Percentiles rank a stretch among this genome's conserved stretches.
These are phyloP conservation scores for Oreochromis mossambicus DNA, from an alignment of 2,797 vertebrate genomes.

Conservation along the genomic window DNA sequence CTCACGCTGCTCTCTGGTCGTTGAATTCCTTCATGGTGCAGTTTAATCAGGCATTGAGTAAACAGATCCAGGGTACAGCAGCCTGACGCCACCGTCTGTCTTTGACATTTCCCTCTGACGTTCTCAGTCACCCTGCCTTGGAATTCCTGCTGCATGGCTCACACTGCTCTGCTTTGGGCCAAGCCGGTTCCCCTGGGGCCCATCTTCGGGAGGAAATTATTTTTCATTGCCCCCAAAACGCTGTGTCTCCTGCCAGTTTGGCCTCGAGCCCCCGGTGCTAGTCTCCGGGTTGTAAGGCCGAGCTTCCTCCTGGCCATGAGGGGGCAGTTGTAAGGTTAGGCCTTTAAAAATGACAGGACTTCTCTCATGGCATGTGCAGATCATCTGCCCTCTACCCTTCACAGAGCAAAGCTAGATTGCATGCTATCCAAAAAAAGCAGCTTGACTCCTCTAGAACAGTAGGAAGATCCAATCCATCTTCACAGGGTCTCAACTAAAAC, in stretches of 20 bases:
- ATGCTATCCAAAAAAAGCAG: conserved; percentile 33
- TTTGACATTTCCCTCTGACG: conserved; percentile 73
- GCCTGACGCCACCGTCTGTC: conserved; percentile 67
- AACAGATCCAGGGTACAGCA: conserved; percentile 57
- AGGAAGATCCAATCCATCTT: conserved; percentile 27
- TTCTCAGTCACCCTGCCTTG: conserved; percentile 57
- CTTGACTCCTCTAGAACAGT: conserved; percentile 16
- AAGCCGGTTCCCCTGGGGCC: conserved; percentile 56
- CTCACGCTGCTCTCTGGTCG: conserved; percentile 26
- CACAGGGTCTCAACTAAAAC: conserved; percentile 1
- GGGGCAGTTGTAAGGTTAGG: conserved; percentile 29
- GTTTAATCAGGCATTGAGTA: conserved; percentile 61
- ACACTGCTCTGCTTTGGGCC: conserved; percentile 57
- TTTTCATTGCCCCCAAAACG: conserved; percentile 78
- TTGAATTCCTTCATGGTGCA: conserved; percentile 45
- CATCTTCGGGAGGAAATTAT: conserved; percentile 78
- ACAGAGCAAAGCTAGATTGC: neutral
- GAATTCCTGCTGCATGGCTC: conserved; percentile 74
- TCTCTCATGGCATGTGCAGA: neutral
- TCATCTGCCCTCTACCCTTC: neutral
- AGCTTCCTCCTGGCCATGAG: conserved; percentile 30
- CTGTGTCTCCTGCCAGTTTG: conserved; percentile 58
- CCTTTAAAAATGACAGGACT: conserved; percentile 7
- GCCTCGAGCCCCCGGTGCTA: conserved; percentile 23
- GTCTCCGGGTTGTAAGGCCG: conserved; percentile 26